These are phyloP conservation scores for Coelopa frigida DNA, from an alignment of 1,140 invertebrate species.

Conservation along the genomic window DNA sequence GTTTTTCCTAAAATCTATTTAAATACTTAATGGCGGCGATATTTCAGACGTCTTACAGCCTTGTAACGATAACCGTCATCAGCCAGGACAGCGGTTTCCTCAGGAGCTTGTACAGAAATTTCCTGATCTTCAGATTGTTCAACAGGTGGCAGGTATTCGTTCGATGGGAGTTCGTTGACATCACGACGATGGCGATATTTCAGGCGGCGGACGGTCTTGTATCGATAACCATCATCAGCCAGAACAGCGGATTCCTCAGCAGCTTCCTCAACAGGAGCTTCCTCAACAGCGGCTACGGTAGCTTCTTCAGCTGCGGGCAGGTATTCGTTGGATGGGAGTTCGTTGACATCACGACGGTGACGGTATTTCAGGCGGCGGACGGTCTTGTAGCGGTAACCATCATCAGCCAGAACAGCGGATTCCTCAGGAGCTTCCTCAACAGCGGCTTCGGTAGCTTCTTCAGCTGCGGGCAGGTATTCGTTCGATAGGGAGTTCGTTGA, in stretches of 20 bases:
- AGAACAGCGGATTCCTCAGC: slow-evolving; percentile 10
- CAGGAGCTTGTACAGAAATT: slow-evolving; percentile 18
- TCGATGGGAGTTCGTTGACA: slow-evolving; percentile 22
- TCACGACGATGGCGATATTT: slow-evolving; percentile 29
- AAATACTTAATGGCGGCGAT: slow-evolving; percentile 19
- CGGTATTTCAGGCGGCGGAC: slow-evolving; percentile 29
- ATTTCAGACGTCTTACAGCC: slow-evolving; percentile 25
- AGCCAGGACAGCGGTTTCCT: slow-evolving; percentile 11
- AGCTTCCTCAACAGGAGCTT: neutral
- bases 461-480: slow-evolving; percentile 28
- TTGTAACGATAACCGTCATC: slow-evolving; percentile 31
- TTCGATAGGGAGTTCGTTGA: slow-evolving; percentile 19
- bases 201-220: slow-evolving; percentile 23
- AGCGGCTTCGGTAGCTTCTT: slow-evolving; percentile 6
- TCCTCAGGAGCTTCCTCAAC: slow-evolving; percentile 17
- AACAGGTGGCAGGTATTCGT: slow-evolving; percentile 34
- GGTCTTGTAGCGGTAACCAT: slow-evolving; percentile 32
- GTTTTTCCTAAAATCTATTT: neutral
- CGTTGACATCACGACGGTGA: slow-evolving; percentile 29
- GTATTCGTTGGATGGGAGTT: slow-evolving; percentile 23
- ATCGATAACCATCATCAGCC: slow-evolving; percentile 25
- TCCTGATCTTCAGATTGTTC: slow-evolving; percentile 27
- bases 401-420: slow-evolving; percentile 20
- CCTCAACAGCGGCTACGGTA: slow-evolving; percentile 4
- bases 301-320: slow-evolving; percentile 20